These are phyloP conservation scores for Lutraria rhynchaena DNA, from an alignment of 1,140 invertebrate species.

Conservation along the genomic window DNA sequence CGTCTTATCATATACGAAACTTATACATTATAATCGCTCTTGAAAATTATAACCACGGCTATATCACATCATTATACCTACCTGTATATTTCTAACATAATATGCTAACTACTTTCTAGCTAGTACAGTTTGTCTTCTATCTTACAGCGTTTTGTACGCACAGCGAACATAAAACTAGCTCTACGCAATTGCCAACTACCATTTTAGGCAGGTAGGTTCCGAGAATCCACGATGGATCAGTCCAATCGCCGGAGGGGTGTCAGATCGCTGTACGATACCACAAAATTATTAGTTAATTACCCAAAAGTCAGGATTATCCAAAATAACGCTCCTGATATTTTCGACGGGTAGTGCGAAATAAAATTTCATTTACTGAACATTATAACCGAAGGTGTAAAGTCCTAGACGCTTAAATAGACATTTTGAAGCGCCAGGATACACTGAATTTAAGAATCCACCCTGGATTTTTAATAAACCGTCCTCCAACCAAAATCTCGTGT, in stretches of 20 bases:
- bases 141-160: background rate
- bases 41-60: too few relatives aligned
- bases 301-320: too few relatives aligned
- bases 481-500: constrained; percentile 38
- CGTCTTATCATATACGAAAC: too few relatives aligned
- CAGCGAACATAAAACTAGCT: constrained; percentile 11
- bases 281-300: too few relatives aligned
- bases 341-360: constrained; percentile 12
- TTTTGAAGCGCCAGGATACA: constrained; percentile 9
- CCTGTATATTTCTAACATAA: background rate
- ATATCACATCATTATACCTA: background rate
- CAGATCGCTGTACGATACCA: background rate
- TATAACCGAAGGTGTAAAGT: constrained; percentile 5
- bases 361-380: constrained; percentile 5
- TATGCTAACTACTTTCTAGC: background rate
- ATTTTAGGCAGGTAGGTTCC: constrained; percentile 53
- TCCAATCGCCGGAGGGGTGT: background rate
- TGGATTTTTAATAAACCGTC: constrained; percentile 35
- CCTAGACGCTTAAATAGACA: background rate
- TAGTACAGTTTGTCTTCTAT: background rate
- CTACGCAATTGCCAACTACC: constrained; percentile 42
- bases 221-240: constrained; percentile 24
- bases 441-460: background rate
- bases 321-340: too few relatives aligned
- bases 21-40: too few relatives aligned